These are phyloP conservation scores for Aethes cnicana DNA, from an alignment of 2,888 invertebrate genomes.

Conservation along the genomic window DNA sequence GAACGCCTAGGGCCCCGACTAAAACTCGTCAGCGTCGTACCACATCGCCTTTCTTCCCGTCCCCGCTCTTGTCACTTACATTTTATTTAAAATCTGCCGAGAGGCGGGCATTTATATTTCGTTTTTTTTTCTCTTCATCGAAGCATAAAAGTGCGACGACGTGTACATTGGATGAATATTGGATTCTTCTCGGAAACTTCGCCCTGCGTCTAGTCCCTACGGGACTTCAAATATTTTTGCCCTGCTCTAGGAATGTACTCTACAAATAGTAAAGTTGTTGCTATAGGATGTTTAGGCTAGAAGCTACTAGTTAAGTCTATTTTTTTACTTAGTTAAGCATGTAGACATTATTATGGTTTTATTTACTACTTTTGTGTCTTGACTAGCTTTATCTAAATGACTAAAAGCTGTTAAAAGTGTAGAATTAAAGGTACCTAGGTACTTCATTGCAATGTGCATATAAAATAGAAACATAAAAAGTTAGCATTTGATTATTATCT, in stretches of 20 bases:
- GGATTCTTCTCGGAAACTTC: slow-evolving; percentile 14
- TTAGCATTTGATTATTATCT: too few relatives aligned
- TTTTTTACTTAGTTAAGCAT: too few relatives aligned
- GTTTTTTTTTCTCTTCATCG: slow-evolving; percentile 45
- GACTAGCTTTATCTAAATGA: too few relatives aligned
- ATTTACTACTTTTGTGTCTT: too few relatives aligned
- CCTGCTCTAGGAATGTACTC: not conserved
- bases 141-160: slow-evolving; percentile 41
- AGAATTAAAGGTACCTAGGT: too few relatives aligned
- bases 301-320: too few relatives aligned
- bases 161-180: slow-evolving; percentile 36
- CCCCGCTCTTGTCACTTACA: slow-evolving; percentile 56
- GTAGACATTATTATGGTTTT: too few relatives aligned
- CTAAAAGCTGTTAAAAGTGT: too few relatives aligned
- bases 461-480: too few relatives aligned
- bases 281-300: too few relatives aligned
- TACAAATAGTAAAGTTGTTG: too few relatives aligned
- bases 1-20: slow-evolving; percentile 73
- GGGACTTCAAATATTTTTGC: slow-evolving; percentile 18
- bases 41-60: slow-evolving; percentile 58
- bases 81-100: slow-evolving; percentile 58
- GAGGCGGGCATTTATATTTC: slow-evolving; percentile 49
- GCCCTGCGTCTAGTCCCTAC: slow-evolving; percentile 12
- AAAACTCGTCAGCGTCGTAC: slow-evolving; percentile 65
- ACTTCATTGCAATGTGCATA: too few relatives aligned